phyloP scores from a whole-genome alignment of 2,888 invertebrate genomes.

The Acheta domesticus region DNA sequence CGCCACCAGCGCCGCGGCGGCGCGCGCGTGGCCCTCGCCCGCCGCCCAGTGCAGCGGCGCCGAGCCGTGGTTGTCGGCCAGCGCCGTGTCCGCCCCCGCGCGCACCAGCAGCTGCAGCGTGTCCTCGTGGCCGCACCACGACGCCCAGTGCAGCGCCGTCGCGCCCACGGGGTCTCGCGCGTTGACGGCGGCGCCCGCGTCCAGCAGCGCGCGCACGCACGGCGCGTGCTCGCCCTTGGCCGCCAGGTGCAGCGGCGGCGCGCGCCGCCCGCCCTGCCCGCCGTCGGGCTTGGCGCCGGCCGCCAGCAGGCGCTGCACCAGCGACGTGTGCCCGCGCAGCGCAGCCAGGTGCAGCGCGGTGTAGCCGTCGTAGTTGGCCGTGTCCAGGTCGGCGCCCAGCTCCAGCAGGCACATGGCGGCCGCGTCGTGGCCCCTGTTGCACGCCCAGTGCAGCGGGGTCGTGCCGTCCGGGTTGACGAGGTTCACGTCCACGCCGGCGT shows the following conservation, averaged over 20 bases:
- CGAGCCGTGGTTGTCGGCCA: not conserved
- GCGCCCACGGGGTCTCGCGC: not conserved
- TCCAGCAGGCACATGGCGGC: not conserved
- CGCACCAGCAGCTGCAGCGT: not conserved
- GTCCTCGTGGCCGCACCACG: not conserved
- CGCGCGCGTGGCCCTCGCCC: not conserved
- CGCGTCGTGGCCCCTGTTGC: not conserved
- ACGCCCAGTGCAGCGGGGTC: not conserved
- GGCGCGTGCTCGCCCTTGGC: not conserved
- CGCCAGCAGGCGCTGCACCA: not conserved
- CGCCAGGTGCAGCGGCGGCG: not conserved
- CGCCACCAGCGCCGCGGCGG: not conserved
- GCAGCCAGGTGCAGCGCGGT: not conserved
- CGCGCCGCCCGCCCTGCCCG: not conserved
- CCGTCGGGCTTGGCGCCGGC: not conserved
- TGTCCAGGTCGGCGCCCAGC: not conserved
- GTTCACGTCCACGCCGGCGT: not conserved
- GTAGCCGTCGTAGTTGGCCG: not conserved
- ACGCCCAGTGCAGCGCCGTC: not conserved
- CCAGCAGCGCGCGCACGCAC: not conserved
- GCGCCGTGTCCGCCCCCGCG: not conserved
- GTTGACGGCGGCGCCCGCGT: not conserved
- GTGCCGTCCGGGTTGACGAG: not conserved
- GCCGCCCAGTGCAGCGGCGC: not conserved
- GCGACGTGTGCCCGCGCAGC: not conserved